These are phyloP conservation scores for Orchestes rusci DNA, from an alignment of 2,888 invertebrate genomes.

Conservation along the genomic window DNA sequence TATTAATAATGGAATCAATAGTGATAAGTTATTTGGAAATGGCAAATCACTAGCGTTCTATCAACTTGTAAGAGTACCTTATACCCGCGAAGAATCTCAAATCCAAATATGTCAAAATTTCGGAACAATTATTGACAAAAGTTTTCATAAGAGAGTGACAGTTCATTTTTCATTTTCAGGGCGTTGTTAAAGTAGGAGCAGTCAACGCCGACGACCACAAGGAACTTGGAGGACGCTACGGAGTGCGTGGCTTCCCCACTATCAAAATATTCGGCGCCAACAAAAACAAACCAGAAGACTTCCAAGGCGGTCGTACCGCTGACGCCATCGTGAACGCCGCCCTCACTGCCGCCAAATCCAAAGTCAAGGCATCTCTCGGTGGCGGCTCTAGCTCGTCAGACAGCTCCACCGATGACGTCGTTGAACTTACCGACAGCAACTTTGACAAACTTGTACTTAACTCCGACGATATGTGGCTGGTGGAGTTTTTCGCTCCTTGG, in stretches of 20 bases:
- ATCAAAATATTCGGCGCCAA: constrained; percentile 88
- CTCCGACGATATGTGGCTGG: constrained; percentile 94
- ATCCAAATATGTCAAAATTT: too few relatives aligned
- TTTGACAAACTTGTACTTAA: constrained; percentile 87
- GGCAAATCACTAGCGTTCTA: too few relatives aligned
- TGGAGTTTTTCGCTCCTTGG: constrained; percentile 97
- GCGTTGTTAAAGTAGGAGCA: constrained; percentile 89
- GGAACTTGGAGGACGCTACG: constrained; percentile 70
- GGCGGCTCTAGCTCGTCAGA: constrained; percentile 46
- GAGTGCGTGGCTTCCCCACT: constrained; percentile 89
- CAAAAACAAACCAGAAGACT: constrained; percentile 78
- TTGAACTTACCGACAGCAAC: constrained; percentile 93
- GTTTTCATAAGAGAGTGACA: too few relatives aligned
- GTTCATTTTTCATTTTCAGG: too few relatives aligned
- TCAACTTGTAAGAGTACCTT: too few relatives aligned
- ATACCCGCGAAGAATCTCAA: too few relatives aligned
- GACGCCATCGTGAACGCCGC: constrained; percentile 79
- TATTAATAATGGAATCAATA: too few relatives aligned
- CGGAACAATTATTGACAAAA: too few relatives aligned
- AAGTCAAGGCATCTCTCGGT: constrained; percentile 63
- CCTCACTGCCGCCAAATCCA: constrained; percentile 67
- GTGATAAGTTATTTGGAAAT: too few relatives aligned
- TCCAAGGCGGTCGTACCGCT: constrained; percentile 78
- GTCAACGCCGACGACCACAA: constrained; percentile 89
- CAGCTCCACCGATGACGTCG: constrained; percentile 51